Base-by-base conservation (phyloP, 2,113 vertebrate genomes). In the Fulica atra region DNA sequence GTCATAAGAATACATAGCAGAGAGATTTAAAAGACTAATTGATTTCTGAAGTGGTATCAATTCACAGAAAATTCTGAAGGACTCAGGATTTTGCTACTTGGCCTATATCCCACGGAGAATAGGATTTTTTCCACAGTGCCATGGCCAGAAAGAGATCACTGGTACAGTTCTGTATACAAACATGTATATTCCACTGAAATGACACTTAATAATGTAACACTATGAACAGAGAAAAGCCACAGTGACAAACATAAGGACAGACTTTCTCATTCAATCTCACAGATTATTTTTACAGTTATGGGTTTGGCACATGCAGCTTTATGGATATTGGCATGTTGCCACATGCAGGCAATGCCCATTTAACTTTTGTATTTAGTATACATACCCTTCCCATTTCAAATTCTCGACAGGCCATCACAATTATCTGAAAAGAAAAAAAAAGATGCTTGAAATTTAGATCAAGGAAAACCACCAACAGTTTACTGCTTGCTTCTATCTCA, bases 371-470 rank as follows among this genome's bases (percentile, higher is more conserved):
- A 65, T 81, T 40, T 81, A 59, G 29, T 44, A 89, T 95, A 97
- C 99, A 96, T 99, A 99, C 99, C 99, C 99, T 98, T 97, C 99
- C 99, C 99, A 99, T 99, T 97, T 99, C 99, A 97, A 99, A 99
- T 97, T 99, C 99, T 95, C 99, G 98, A 98, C 99, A 99, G 42
- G 99, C 99, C 99, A 99, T 99, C 51, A 99, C 99, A 93, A 99
- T 99, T 96, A 99, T 99, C 99, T 99, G 98, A 60, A 96, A 95
- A 78, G 38, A 16, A 92, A 80, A 92, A 80, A 78, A 76, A 50
- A 70, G 15, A 86, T 61, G 33, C 4, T 88, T 5, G 0, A 83
- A 36, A 19, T 86, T 77, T 50, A 79, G 23, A 73, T 66, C 13
- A 36, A 38, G 6, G 33, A 72, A 91, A 20, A 91, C 48, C 61